Evolutionary conservation across 1,140 invertebrate species (phyloP).

Genomic region (Cydia fagiglandana): DNA sequence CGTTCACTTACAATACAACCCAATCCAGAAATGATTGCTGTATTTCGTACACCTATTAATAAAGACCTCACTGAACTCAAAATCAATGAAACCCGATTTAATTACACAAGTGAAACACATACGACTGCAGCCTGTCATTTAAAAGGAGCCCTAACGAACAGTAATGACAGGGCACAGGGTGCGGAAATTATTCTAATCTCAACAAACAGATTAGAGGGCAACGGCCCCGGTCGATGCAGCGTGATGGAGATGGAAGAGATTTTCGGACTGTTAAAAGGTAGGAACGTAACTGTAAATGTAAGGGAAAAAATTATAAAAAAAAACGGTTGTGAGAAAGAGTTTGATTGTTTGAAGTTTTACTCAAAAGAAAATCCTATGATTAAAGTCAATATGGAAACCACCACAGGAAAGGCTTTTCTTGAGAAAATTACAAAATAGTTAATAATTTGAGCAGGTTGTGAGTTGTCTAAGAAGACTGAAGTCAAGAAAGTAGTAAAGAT

Average conservation of each 20-base stretch:
- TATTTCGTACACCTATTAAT: background rate
- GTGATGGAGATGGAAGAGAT: background rate
- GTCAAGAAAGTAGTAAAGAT: too few relatives aligned
- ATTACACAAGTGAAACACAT: background rate
- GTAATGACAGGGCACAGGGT: constrained; percentile 46
- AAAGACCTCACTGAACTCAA: background rate
- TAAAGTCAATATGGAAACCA: too few relatives aligned
- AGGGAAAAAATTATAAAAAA: background rate
- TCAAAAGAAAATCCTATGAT: too few relatives aligned
- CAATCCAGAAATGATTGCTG: too few relatives aligned
- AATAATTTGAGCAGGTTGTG: too few relatives aligned
- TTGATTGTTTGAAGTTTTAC: too few relatives aligned
- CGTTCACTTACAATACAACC: too few relatives aligned
- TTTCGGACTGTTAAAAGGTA: background rate
- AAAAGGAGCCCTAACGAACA: constrained; percentile 52
- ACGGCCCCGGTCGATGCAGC: constrained; percentile 17
- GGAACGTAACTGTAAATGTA: background rate
- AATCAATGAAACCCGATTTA: background rate
- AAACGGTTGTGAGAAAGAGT: too few relatives aligned
- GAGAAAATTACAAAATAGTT: too few relatives aligned
- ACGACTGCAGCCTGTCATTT: background rate
- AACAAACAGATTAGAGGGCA: constrained; percentile 29
- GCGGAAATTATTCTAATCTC: constrained; percentile 29
- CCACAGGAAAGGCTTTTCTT: too few relatives aligned
- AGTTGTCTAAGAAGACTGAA: too few relatives aligned